Percentiles rank a stretch among this genome's conserved stretches.
Conservation (phyloP, 92 coral and sea anemone species). For the Epizoanthus fatuus region DNA sequence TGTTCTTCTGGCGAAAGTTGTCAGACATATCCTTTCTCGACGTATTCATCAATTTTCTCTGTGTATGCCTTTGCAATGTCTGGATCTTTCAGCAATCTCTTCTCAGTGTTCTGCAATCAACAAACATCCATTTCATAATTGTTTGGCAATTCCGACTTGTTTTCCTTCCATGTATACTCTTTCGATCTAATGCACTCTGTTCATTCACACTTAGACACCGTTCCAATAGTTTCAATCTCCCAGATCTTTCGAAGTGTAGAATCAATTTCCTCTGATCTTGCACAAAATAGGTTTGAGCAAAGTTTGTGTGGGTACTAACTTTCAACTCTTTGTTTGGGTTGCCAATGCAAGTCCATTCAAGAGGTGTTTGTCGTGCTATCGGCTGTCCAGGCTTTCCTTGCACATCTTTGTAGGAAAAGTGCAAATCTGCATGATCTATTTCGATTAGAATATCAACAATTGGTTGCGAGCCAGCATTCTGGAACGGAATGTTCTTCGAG, state of each 20-base stretch:
- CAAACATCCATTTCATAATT: constrained; percentile 67
- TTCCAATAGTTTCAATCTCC: constrained; percentile 66
- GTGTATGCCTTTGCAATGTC: background rate
- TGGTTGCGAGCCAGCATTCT: constrained; percentile 39
- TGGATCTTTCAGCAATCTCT: constrained; percentile 56
- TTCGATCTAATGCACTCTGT: constrained; percentile 22
- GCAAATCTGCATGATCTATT: constrained; percentile 59
- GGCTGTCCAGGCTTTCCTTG: constrained; percentile 59
- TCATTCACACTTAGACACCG: constrained; percentile 42
- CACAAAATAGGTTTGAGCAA: no score
- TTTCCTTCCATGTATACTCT: constrained; percentile 56
- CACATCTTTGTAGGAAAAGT: constrained; percentile 49
- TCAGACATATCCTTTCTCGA: constrained; percentile 58
- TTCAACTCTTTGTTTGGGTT: background rate
- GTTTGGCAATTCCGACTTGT: constrained; percentile 50
- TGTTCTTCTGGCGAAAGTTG: constrained; percentile 51
- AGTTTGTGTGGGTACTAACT: background rate
- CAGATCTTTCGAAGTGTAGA: constrained; percentile 55
- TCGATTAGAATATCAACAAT: constrained; percentile 69
- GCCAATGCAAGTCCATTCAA: constrained; percentile 75
- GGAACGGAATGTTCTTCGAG: constrained; percentile 31
- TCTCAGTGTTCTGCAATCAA: constrained; percentile 72
- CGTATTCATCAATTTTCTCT: constrained; percentile 43
- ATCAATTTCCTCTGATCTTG: no score
- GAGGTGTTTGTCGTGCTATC: constrained; percentile 60